Evolutionary conservation across 2,797 vertebrate genomes (phyloP).

Genomic region (Gymnothorax javanicus): DNA sequence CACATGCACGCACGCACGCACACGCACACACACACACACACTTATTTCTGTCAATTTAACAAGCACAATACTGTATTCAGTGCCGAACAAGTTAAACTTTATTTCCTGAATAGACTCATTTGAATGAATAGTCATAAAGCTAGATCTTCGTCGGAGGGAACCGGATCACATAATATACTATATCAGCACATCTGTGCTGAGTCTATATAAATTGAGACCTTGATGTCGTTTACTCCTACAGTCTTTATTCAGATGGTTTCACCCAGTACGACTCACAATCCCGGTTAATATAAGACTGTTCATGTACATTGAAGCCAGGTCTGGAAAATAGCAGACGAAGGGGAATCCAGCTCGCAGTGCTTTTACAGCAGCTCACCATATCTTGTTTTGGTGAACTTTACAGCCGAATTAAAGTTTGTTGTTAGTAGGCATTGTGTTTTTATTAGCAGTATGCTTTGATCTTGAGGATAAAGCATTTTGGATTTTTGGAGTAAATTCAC

Average conservation of each 20-base stretch:
- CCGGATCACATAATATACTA: neutral
- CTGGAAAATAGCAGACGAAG: neutral
- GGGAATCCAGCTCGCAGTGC: neutral
- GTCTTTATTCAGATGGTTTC: neutral
- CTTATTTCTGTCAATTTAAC: neutral
- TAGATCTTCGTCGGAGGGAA: neutral
- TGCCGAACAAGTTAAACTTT: neutral
- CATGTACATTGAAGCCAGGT: neutral
- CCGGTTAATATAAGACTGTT: neutral
- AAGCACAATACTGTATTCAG: too few species aligned
- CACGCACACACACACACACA: neutral
- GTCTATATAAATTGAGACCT: neutral
- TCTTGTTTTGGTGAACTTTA: neutral
- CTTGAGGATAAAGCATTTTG: neutral
- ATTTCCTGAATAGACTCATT: neutral
- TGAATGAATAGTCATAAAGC: neutral
- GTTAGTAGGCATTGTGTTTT: neutral
- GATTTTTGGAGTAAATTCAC: neutral
- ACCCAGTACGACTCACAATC: neutral
- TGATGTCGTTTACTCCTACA: neutral
- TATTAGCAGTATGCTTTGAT: neutral
- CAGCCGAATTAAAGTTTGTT: neutral
- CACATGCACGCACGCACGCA: neutral
- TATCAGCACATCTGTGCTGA: neutral
- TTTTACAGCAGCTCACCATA: neutral